These are phyloP conservation scores for Chloromyia formosa DNA, from an alignment of 2,888 invertebrate species.

Conservation along the genomic window DNA sequence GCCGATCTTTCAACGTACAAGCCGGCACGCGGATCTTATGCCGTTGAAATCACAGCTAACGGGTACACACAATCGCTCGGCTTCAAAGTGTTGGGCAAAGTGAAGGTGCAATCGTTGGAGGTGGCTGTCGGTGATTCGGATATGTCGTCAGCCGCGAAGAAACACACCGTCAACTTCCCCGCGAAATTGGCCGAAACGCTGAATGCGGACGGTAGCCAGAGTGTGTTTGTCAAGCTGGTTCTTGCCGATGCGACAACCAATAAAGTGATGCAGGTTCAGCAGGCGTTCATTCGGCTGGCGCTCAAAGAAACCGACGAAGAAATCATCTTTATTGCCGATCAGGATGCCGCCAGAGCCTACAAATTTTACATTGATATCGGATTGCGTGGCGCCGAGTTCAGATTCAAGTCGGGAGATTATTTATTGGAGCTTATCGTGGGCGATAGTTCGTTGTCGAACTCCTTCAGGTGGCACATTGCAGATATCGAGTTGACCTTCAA, in stretches of 20 bases:
- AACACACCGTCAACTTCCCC: slow-evolving; percentile 77
- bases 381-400: slow-evolving; percentile 80
- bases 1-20: slow-evolving; percentile 81
- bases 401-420: slow-evolving; percentile 79
- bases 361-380: slow-evolving; percentile 92
- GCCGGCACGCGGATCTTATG: slow-evolving; percentile 86
- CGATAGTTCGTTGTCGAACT: slow-evolving; percentile 89
- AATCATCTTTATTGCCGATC: slow-evolving; percentile 93
- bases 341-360: slow-evolving; percentile 79
- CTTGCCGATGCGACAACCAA: slow-evolving; percentile 76
- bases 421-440: slow-evolving; percentile 86
- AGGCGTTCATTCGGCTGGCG: slow-evolving; percentile 85
- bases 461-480: slow-evolving; percentile 87
- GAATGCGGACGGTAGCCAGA: slow-evolving; percentile 90
- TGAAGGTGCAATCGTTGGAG: slow-evolving; percentile 80
- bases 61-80: slow-evolving; percentile 69
- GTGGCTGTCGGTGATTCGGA: slow-evolving; percentile 91
- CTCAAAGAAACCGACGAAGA: slow-evolving; percentile 76
- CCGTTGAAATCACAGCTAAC: slow-evolving; percentile 78
- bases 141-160: slow-evolving; percentile 82
- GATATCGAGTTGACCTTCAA: slow-evolving; percentile 71
- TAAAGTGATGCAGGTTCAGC: slow-evolving; percentile 80
- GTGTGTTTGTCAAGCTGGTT: slow-evolving; percentile 82
- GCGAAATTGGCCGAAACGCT: slow-evolving; percentile 74
- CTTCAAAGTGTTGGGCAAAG: slow-evolving; percentile 79